Evolutionary conservation across 2,888 invertebrate species (phyloP).

Genomic region (Dinocampus coccinellae): DNA sequence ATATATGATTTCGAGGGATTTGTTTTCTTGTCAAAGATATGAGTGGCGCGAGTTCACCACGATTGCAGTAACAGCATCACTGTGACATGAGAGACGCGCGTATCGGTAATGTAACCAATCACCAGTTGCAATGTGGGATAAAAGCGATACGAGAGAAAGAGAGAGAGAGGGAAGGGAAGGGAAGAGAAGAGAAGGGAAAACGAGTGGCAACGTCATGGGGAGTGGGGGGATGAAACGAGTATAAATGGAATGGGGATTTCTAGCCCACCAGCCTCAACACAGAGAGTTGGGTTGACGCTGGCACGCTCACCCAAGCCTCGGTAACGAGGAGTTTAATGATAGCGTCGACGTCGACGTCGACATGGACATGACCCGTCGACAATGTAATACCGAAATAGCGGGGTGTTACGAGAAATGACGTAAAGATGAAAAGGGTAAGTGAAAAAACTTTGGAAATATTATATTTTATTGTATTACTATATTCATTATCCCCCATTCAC

Average conservation of each 20-base stretch:
- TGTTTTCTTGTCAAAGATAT: conserved; percentile 58
- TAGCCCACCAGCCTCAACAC: conserved; percentile 30
- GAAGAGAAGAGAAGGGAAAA: conserved; percentile 10
- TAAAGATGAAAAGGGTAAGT: background rate
- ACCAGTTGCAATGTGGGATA: conserved; percentile 48
- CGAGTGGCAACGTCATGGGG: conserved; percentile 36
- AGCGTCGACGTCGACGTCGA: conserved; percentile 63
- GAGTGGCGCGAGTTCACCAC: conserved; percentile 55
- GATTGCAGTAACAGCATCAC: conserved; percentile 65
- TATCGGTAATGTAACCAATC: conserved; percentile 70
- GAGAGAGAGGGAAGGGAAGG: background rate
- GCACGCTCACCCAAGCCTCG: conserved; percentile 33
- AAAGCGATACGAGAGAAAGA: background rate
- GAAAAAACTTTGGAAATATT: background rate
- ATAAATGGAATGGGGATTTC: conserved; percentile 34
- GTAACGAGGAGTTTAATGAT: conserved; percentile 69
- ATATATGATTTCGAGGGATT: conserved; percentile 39
- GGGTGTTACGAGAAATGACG: background rate
- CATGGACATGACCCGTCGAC: conserved; percentile 40
- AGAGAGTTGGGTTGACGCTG: conserved; percentile 46
- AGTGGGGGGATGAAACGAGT: conserved; percentile 43
- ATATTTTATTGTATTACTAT: background rate
- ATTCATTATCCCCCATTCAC: too few species aligned
- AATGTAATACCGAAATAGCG: background rate
- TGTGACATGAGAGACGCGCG: conserved; percentile 66